Evolutionary conservation across 2,797 vertebrate species (phyloP).

Genomic region (Cossypha heuglini): DNA sequence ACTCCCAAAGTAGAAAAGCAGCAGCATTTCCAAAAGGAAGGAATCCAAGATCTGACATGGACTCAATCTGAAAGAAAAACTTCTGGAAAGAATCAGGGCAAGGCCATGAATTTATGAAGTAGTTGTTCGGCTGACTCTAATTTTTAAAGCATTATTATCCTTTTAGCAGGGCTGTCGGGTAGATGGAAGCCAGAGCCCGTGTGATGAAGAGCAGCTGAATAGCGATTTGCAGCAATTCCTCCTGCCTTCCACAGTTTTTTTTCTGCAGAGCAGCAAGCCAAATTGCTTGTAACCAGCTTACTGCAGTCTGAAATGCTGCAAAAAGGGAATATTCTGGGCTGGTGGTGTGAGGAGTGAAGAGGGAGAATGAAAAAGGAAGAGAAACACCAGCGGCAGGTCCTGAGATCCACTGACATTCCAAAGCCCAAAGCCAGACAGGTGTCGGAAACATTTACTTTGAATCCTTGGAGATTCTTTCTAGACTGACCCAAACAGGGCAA

Average conservation of each 20-base stretch:
- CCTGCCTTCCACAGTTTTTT: neutral
- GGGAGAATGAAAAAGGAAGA: neutral
- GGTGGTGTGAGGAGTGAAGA: neutral
- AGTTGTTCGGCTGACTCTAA: conserved; percentile 51
- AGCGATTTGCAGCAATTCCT: conserved; percentile 21
- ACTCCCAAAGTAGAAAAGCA: neutral
- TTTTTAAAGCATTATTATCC: conserved; percentile 71
- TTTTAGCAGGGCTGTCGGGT: conserved; percentile 44
- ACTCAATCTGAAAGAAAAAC: conserved; percentile 28
- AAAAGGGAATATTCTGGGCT: neutral
- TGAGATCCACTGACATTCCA: neutral
- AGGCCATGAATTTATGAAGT: conserved; percentile 64
- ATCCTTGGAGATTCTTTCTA: neutral
- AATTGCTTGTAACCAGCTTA: conserved; percentile 26
- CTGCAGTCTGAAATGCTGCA: neutral
- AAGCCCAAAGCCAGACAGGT: neutral
- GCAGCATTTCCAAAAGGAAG: conserved; percentile 11
- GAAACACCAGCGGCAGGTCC: neutral
- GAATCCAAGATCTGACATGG: neutral
- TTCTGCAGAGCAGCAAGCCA: neutral
- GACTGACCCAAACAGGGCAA: neutral
- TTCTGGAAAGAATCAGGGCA: conserved; percentile 63
- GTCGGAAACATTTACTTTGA: neutral
- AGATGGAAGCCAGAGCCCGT: conserved; percentile 54
- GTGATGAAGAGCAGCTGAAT: conserved; percentile 55